Evolutionary conservation across 2,888 invertebrate genomes (phyloP).

Genomic region (Tetragonisca angustula): DNA sequence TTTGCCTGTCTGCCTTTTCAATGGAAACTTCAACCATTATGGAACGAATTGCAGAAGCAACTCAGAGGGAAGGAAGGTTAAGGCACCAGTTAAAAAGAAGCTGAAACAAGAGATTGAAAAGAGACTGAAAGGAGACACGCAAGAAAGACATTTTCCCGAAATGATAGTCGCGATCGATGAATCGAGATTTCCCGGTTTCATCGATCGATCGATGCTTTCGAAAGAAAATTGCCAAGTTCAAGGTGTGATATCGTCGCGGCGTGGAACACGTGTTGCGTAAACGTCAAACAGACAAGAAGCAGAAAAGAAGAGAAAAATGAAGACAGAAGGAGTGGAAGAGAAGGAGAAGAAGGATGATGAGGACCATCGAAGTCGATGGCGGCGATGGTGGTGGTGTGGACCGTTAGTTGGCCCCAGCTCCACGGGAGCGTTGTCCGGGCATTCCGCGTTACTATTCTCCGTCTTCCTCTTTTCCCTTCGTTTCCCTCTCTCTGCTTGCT

Average conservation of each 20-base stretch:
- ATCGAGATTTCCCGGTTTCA: background rate
- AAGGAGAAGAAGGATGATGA: conserved; percentile 66
- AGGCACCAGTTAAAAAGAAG: no score
- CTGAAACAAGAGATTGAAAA: background rate
- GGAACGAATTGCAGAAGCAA: background rate
- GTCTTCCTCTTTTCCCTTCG: conserved; percentile 48
- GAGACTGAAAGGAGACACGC: background rate
- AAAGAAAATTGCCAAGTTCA: background rate
- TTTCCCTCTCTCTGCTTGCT: conserved; percentile 29
- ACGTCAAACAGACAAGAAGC: conserved; percentile 16
- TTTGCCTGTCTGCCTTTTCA: conserved; percentile 14
- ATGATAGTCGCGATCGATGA: background rate
- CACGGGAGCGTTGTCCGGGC: conserved; percentile 83
- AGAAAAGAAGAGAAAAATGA: conserved; percentile 35
- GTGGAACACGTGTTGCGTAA: conserved; percentile 15
- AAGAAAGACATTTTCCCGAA: background rate
- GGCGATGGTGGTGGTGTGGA: conserved; percentile 79
- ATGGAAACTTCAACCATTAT: background rate
- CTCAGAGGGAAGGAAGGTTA: background rate
- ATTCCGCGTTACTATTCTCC: conserved; percentile 73
- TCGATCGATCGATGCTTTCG: background rate
- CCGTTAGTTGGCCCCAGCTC: conserved; percentile 83
- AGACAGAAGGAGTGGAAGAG: conserved; percentile 37
- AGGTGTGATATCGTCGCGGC: background rate
- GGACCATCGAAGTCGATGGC: conserved; percentile 68